These are phyloP conservation scores for Cololabis saira DNA, from an alignment of 2,113 vertebrate species.

Conservation along the genomic window DNA sequence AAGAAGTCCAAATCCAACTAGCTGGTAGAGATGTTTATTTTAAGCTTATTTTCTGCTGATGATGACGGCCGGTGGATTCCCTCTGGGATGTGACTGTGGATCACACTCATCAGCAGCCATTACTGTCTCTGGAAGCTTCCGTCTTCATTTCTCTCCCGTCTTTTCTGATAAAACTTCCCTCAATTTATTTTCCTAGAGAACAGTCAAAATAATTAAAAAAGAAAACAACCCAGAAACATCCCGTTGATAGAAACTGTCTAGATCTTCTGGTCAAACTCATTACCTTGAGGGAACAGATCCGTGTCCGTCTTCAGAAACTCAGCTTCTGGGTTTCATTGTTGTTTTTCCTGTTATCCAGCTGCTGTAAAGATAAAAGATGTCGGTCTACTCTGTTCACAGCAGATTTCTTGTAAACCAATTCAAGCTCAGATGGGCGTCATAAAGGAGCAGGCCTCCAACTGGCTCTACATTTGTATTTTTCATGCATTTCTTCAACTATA, in stretches of 20 bases:
- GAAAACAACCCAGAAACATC: background rate
- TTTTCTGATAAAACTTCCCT: slow-evolving; percentile 17
- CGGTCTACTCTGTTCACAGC: slow-evolving; percentile 24
- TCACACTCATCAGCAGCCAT: slow-evolving; percentile 30
- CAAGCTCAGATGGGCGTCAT: slow-evolving; percentile 16
- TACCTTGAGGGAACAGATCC: slow-evolving; percentile 28
- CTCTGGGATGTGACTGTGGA: slow-evolving; percentile 2
- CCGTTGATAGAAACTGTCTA: slow-evolving; percentile 35
- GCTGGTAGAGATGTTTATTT: background rate
- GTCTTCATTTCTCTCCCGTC: slow-evolving; percentile 20
- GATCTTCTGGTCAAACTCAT: slow-evolving; percentile 43
- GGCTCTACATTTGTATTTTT: slow-evolving; percentile 19
- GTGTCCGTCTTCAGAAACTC: background rate
- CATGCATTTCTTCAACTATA: slow-evolving; percentile 11
- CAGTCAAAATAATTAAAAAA: slow-evolving; percentile 21
- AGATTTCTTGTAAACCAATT: slow-evolving; percentile 28
- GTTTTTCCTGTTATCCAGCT: background rate
- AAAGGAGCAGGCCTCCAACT: slow-evolving; percentile 7
- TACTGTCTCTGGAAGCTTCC: slow-evolving; percentile 21
- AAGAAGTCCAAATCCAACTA: background rate
- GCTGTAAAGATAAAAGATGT: slow-evolving; percentile 32
- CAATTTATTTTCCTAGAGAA: slow-evolving; percentile 11
- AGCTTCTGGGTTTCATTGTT: slow-evolving; percentile 1
- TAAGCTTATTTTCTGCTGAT: slow-evolving; percentile 11
- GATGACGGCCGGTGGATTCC: slow-evolving; percentile 19